A percentile compares a stretch with the other conserved stretches of the same genome.
phyloP scores from a whole-genome alignment of 2,797 vertebrate genomes.

The Acrossocheilus fasciatus region DNA sequence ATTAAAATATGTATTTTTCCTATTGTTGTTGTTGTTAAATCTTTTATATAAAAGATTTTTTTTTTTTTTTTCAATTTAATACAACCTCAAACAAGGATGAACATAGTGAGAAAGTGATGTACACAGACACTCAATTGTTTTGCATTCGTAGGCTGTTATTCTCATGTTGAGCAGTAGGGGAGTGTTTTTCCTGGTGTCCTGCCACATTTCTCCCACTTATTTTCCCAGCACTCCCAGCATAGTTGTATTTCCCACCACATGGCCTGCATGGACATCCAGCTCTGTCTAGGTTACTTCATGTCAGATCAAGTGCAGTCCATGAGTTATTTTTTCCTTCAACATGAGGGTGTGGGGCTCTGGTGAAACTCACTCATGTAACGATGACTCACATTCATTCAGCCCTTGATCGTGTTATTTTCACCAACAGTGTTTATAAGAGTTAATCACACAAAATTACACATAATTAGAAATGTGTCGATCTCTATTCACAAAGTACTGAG shows the following conservation, averaged over 20 bases:
- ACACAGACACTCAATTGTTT: slow-evolving; percentile 38
- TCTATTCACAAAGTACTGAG: neutral
- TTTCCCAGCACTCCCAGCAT: slow-evolving; percentile 18
- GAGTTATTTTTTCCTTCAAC: neutral
- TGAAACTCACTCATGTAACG: neutral
- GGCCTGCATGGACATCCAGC: neutral
- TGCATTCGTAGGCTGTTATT: slow-evolving; percentile 37
- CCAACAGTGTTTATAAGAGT: neutral
- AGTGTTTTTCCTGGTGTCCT: slow-evolving; percentile 45
- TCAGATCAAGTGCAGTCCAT: slow-evolving; percentile 9
- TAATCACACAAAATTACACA: neutral
- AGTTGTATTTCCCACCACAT: neutral
- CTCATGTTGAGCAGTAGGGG: slow-evolving; percentile 32
- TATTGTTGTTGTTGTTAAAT: neutral
- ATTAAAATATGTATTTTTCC: neutral
- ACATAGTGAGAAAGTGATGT: neutral
- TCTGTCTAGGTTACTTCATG: neutral
- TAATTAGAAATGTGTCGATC: neutral
- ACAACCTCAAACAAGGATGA: too few species aligned
- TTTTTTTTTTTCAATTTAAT: neutral
- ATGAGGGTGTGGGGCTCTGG: neutral
- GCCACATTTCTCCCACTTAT: slow-evolving; percentile 48
- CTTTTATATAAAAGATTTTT: neutral
- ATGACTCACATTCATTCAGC: slow-evolving; percentile 26
- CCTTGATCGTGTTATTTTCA: neutral